Evolutionary conservation across 1,140 invertebrate species (phyloP), one percentile per base, ranked within the genome.

Genomic region (Choristoneura fumiferana): DNA sequence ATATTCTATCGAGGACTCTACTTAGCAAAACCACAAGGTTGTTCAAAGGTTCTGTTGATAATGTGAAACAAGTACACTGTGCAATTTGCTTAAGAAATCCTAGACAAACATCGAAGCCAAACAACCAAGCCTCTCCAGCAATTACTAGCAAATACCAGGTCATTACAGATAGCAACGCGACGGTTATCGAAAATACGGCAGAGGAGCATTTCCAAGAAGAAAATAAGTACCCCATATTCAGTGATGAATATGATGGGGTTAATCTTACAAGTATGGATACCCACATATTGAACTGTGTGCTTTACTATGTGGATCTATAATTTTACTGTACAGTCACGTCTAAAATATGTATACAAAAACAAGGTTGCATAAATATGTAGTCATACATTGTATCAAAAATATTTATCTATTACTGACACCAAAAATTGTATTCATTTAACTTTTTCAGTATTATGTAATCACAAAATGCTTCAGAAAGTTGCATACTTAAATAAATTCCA

Each of bases 151-250:
- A 91, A 71, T 93, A 91, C 71, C 90, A 92, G 80, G 64, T 91
- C 36, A 93, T 94, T 73, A 86, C 91, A 0, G 94, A 95, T 69
- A 85, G 91, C 57, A 93, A 94, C 74, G 81, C 93, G 8, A 63
- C 85, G 0, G 72, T 94, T 54, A 93, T 95, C 60, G 91, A 93
- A 64, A 92, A 95, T 73, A 91, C 94, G 1, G 91, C 89, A 39
- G 94, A 95, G 69, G 93, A 93, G 73, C 85, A 86, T 39, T 57
- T 89, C n/a, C 77, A 78, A 18, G 69, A 91, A 4, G 76, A 88
- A 38, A 78, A 84, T 4, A 67, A 87, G 60, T 75, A 77, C 18
- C 75, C 86, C 10, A 73, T 90, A 33, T 57, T 91, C 1, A 87
- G 84, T 71, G 84, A 89, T 92, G 89, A 91, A 87, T 89, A 88